Evolutionary conservation across 2,888 invertebrate genomes (phyloP).

Genomic region (Ophonus ardosiacus): DNA sequence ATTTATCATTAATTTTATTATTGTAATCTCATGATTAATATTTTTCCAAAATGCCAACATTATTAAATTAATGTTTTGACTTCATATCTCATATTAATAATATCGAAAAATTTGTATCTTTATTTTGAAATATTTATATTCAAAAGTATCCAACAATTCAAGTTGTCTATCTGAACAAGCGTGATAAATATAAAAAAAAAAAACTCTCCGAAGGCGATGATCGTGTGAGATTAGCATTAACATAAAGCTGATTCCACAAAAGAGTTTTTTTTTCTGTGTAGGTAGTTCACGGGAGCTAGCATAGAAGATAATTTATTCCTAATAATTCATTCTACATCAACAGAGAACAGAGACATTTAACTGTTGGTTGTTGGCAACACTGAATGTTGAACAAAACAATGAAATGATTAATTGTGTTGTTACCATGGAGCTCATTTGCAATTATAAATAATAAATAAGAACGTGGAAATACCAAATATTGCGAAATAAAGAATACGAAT

Average conservation of each 20-base stretch:
- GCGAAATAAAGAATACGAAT: constrained; percentile 11
- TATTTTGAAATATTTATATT: constrained; percentile 35
- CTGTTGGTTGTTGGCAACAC: constrained; percentile 9
- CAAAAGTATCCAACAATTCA: constrained; percentile 12
- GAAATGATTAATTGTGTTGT: constrained; percentile 45
- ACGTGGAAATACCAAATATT: constrained; percentile 36
- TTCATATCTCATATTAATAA: constrained; percentile 8
- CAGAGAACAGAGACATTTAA: constrained; percentile 39
- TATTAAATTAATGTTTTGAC: constrained; percentile 22
- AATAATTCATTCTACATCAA: constrained; percentile 39
- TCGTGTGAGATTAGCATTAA: constrained; percentile 38
- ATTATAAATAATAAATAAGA: constrained; percentile 33
- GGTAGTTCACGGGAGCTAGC: constrained; percentile 38
- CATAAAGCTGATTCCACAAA: constrained; percentile 42
- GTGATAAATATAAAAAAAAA: constrained; percentile 43
- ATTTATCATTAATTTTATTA: not conserved
- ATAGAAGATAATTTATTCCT: constrained; percentile 39
- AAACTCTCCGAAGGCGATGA: constrained; percentile 23
- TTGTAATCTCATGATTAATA: not conserved
- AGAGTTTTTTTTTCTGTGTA: constrained; percentile 43
- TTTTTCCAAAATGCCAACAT: constrained; percentile 6
- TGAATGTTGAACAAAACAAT: constrained; percentile 33
- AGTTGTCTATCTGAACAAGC: constrained; percentile 16
- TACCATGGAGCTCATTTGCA: constrained; percentile 45
- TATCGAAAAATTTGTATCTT: constrained; percentile 9